A percentile compares a stretch with the other conserved stretches of the same genome.
Evolutionary conservation across 2,888 invertebrate genomes (phyloP).

Genomic region (Mimachlamys varia): DNA sequence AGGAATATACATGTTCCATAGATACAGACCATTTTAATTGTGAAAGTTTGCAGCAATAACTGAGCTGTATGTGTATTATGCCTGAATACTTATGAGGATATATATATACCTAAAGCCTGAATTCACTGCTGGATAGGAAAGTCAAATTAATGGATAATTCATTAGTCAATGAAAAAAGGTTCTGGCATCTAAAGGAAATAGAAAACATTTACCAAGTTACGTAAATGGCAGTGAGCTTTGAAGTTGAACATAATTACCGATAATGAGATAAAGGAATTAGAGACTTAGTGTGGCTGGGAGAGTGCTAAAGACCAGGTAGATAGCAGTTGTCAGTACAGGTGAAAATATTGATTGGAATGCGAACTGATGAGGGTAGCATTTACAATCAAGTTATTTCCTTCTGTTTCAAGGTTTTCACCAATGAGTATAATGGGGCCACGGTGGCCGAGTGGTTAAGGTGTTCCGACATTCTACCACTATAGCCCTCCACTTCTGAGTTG

Average conservation of each 20-base stretch:
- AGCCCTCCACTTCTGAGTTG: too few relatives aligned
- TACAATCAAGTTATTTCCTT: not conserved
- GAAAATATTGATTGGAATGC: not conserved
- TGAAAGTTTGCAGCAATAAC: not conserved
- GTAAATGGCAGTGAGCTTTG: not conserved
- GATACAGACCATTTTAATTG: not conserved
- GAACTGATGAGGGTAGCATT: not conserved
- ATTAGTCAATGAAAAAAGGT: not conserved
- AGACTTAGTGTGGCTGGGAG: not conserved
- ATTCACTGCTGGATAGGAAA: not conserved
- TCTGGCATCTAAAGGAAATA: not conserved
- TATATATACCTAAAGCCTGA: not conserved
- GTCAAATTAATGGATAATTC: conserved; percentile 15
- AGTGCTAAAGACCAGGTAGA: not conserved
- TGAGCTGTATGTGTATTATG: not conserved
- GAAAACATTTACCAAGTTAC: conserved; percentile 14
- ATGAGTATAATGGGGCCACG: not conserved
- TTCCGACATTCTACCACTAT: too few relatives aligned
- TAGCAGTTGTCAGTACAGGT: not conserved
- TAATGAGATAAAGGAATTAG: not conserved
- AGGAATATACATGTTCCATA: not conserved
- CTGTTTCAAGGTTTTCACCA: not conserved
- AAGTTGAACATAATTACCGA: not conserved
- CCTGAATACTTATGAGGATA: not conserved
- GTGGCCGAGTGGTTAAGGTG: too few relatives aligned